Evolutionary conservation across 1,140 invertebrate species (phyloP).

Genomic region (Portunus trituberculatus): DNA sequence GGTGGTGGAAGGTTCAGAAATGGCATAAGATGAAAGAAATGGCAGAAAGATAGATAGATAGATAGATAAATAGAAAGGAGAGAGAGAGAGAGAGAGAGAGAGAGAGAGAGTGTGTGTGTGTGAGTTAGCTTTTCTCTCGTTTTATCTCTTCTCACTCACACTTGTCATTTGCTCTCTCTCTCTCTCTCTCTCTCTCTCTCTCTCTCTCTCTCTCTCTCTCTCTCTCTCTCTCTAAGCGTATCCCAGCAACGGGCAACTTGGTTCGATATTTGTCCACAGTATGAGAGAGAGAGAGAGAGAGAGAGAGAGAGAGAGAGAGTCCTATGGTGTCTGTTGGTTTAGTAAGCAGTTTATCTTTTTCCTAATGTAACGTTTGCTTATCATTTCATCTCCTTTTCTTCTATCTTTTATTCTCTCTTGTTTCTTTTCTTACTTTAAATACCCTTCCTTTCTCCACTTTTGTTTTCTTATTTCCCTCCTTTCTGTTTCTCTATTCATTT

Average conservation of each 20-base stretch:
- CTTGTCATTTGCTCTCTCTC: background rate
- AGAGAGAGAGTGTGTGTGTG: too few relatives aligned
- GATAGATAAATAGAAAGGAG: background rate
- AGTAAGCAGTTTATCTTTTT: background rate
- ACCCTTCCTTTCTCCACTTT: background rate
- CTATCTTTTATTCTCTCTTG: background rate
- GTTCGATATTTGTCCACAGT: too few relatives aligned
- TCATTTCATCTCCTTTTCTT: background rate
- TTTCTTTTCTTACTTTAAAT: background rate
- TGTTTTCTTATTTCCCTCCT: background rate
- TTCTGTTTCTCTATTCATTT: background rate
- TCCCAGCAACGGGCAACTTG: too few relatives aligned
- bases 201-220: constrained; percentile 20
- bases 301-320: constrained; percentile 31
- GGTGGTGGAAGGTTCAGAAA: background rate
- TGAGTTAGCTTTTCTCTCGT: too few relatives aligned
- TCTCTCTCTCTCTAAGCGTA: too few relatives aligned
- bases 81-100: constrained; percentile 17
- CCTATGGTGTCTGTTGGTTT: background rate
- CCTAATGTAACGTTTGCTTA: background rate
- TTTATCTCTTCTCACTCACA: background rate
- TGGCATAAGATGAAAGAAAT: background rate
- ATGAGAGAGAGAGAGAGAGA: constrained; percentile 35
- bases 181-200: constrained; percentile 20
- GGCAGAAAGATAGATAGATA: background rate